These are phyloP conservation scores for Rutilus rutilus DNA, from an alignment of 2,113 vertebrate genomes.

Conservation along the genomic window DNA sequence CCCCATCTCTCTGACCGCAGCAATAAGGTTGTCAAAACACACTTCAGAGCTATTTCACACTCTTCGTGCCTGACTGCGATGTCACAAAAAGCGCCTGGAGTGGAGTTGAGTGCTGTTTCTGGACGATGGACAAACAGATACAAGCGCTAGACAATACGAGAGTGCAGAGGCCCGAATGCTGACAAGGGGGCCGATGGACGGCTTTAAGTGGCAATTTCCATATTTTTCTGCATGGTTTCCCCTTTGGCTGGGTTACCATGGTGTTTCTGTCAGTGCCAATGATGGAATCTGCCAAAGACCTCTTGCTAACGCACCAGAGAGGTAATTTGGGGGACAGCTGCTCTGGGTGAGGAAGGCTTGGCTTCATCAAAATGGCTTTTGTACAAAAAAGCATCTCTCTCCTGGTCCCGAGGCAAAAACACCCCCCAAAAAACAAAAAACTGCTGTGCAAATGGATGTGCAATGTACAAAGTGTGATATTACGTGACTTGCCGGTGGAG, in stretches of 20 bases:
- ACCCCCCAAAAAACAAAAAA: too few species aligned
- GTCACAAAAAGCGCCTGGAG: not conserved
- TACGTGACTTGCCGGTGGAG: not conserved
- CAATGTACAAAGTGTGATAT: slow-evolving; percentile 20
- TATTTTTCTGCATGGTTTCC: slow-evolving; percentile 66
- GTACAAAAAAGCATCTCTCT: slow-evolving; percentile 30
- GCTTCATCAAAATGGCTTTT: slow-evolving; percentile 35
- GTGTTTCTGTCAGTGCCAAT: slow-evolving; percentile 62
- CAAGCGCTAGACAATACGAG: slow-evolving; percentile 31
- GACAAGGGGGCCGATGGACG: slow-evolving; percentile 57
- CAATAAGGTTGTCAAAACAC: slow-evolving; percentile 32
- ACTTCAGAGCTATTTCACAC: slow-evolving; percentile 10
- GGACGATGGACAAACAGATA: slow-evolving; percentile 35
- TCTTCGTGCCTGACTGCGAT: slow-evolving; percentile 2
- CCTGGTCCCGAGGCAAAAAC: slow-evolving; percentile 16
- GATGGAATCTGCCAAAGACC: slow-evolving; percentile 65
- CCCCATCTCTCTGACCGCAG: not conserved
- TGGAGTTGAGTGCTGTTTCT: slow-evolving; percentile 1
- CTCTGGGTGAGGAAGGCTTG: slow-evolving; percentile 40
- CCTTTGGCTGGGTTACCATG: slow-evolving; percentile 58
- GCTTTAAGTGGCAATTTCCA: slow-evolving; percentile 68
- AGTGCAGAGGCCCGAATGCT: slow-evolving; percentile 48
- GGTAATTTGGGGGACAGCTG: slow-evolving; percentile 65
- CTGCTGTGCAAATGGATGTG: not conserved
- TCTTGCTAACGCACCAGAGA: slow-evolving; percentile 56